Evolutionary conservation across 2,113 vertebrate genomes (phyloP), one percentile per base, ranked within the genome.

Genomic region (Hiodon alosoides): DNA sequence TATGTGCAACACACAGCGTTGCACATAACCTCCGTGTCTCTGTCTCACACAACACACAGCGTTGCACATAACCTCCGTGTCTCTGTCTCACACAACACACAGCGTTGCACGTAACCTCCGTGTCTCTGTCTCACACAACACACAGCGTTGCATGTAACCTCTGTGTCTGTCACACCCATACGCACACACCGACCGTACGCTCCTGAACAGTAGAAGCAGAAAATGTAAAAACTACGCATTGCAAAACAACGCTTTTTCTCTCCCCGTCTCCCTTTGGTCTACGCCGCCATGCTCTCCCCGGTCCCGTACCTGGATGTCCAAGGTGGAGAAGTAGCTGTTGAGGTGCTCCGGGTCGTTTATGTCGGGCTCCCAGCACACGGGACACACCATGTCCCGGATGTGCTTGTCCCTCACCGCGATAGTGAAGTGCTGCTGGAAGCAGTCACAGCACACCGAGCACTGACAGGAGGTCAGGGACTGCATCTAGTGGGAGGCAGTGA

Each of bases 371-470:
- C 82, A 57, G 70, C 95, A 97, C 70, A 89, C 82, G 0, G 95
- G 95, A 78, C 95, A 97, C 73, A 93, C 94, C 91, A 97, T 94
- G 79, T 96, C 94, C n/a, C 93, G 79, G 83, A 96, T 95, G 88
- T 95, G 93, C 61, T 92, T 95, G 83, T 97, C 95, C 48, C 93
- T 91, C 74, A 97, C 83, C 0, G 91, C 88, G 0, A 95, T 90
- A 71, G 94, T 96, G 87, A 96, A 97, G 86, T 96, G 93, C 64
- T 81, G 82, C n/a, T 86, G 80, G 82, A 96, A 97, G 75, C 95
- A 97, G 4, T 93, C 93, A 0, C 91, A 92, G 74, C 95, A 97
- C 17, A 96, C 92, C 0, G 92, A 93, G 79, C 95, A 97, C 86
- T 96, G 93, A 58, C 95, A 97, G 55, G 94, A 95, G 0, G 92